Conservation (phyloP, 2,113 vertebrate species). For the Lathamus discolor region DNA sequence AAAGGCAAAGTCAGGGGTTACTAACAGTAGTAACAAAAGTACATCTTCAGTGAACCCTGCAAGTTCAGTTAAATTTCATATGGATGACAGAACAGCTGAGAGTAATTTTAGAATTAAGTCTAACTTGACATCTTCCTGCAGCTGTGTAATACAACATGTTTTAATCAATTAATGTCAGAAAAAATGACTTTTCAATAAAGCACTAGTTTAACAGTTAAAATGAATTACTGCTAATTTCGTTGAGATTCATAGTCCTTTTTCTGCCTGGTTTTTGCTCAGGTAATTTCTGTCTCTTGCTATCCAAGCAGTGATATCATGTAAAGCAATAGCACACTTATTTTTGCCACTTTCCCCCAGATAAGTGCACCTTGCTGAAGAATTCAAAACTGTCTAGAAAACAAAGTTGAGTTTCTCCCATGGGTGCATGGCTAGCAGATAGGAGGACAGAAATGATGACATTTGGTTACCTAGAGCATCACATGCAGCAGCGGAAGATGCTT, state of each 20-base stretch:
- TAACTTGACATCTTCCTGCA: background rate
- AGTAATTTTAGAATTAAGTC: background rate
- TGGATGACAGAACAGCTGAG: background rate
- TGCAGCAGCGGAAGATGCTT: accelerated
- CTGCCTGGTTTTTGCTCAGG: background rate
- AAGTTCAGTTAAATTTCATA: background rate
- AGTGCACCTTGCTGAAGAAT: background rate
- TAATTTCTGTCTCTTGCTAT: background rate
- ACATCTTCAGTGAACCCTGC: background rate
- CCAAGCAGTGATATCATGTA: background rate
- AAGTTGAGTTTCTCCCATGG: background rate
- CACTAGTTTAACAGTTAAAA: background rate
- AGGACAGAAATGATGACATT: background rate
- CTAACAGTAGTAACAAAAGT: background rate
- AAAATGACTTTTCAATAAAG: background rate
- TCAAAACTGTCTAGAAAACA: background rate
- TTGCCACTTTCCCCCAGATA: background rate
- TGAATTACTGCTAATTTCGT: background rate
- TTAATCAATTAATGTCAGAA: background rate
- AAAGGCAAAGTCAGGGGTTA: background rate
- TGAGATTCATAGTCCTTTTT: background rate
- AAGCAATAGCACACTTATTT: background rate
- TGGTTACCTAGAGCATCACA: background rate
- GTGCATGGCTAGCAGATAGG: accelerated
- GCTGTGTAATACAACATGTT: background rate